These are phyloP conservation scores for Galeopsomyia nigrocyanea DNA, from an alignment of 2,888 invertebrate genomes.

Conservation along the genomic window DNA sequence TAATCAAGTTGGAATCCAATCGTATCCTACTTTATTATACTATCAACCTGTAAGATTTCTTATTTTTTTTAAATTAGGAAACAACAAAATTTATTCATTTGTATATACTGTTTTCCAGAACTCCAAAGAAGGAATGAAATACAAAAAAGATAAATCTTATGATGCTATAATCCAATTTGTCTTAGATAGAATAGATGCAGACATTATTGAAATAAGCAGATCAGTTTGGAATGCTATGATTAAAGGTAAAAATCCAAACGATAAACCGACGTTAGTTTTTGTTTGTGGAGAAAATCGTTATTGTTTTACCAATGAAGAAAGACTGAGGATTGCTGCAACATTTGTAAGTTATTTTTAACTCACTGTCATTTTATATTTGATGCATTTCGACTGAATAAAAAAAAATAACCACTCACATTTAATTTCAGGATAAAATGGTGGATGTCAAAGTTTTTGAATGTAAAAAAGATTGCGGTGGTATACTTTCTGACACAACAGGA, in stretches of 20 bases:
- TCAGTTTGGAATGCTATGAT: constrained; percentile 54
- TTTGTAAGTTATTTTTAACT: constrained; percentile 73
- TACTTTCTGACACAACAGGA: constrained; percentile 50
- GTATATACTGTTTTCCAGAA: constrained; percentile 49
- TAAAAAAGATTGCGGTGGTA: constrained; percentile 50
- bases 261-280: constrained; percentile 58
- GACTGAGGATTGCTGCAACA: constrained; percentile 78
- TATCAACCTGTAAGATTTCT: constrained; percentile 71
- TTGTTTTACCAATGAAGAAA: constrained; percentile 57
- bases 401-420: constrained; percentile 4
- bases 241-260: constrained; percentile 48
- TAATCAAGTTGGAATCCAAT: constrained; percentile 78
- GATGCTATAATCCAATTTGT: constrained; percentile 56
- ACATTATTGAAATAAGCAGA: constrained; percentile 55
- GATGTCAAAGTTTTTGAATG: constrained; percentile 55
- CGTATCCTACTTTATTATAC: constrained; percentile 83
- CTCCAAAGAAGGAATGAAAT: constrained; percentile 55
- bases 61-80: background rate
- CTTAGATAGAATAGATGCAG: constrained; percentile 56
- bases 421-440: constrained; percentile 57
- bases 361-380: background rate
- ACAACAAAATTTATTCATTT: background rate
- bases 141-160: constrained; percentile 53
- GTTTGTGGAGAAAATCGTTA: constrained; percentile 55
- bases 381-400: background rate